Percentiles rank a stretch among this genome's conserved stretches.
Conservation (phyloP, 2,113 vertebrate genomes). For the Sprattus sprattus region DNA sequence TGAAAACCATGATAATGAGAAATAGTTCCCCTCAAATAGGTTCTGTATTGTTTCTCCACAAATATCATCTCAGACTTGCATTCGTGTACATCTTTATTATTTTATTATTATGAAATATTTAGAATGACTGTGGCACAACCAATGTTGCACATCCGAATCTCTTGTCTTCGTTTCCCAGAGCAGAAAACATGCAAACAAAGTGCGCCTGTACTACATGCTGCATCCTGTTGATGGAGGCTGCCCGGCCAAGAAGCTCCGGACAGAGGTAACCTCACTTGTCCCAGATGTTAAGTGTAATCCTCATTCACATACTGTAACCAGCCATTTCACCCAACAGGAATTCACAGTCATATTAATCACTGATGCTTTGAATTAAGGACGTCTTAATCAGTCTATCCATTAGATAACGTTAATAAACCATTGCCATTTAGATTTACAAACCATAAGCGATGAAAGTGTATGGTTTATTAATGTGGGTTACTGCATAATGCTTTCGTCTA, state of each 20-base stretch:
- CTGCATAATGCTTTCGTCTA: neutral
- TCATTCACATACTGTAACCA: neutral
- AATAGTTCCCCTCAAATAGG: neutral
- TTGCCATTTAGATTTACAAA: neutral
- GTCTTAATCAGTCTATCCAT: neutral
- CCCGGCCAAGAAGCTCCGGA: slow-evolving; percentile 89
- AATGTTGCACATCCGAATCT: neutral
- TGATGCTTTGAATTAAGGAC: neutral
- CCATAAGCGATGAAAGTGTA: neutral
- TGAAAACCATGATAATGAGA: neutral
- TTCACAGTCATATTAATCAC: neutral
- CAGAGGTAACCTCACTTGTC: slow-evolving; percentile 61
- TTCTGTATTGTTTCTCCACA: neutral
- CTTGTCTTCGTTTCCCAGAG: slow-evolving; percentile 72
- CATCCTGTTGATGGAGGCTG: slow-evolving; percentile 89
- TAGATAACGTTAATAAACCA: neutral
- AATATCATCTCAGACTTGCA: neutral
- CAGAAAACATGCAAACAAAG: slow-evolving; percentile 95
- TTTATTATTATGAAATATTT: neutral
- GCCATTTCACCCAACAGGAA: neutral
- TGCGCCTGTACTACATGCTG: slow-evolving; percentile 92
- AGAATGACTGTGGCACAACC: neutral
- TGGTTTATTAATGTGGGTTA: neutral
- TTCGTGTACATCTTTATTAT: neutral
- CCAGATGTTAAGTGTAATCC: neutral